phyloP scores from a whole-genome alignment of 2,113 vertebrate species.

The Machaerirhynchus nigripectus region DNA sequence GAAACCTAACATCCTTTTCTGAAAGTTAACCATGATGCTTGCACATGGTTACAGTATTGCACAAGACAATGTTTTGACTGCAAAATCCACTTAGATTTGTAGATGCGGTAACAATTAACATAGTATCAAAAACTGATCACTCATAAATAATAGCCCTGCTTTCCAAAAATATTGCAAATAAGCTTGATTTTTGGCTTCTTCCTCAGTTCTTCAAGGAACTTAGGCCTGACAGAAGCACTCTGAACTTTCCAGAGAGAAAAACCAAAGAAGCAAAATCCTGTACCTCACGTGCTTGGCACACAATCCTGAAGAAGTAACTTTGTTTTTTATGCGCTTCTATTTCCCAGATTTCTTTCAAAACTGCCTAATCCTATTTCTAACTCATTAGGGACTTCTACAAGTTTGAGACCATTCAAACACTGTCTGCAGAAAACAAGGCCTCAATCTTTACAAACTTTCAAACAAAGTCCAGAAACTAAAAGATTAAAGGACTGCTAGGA shows the following conservation, averaged over 20 bases:
- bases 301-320: neutral
- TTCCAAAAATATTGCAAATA: neutral
- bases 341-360: neutral
- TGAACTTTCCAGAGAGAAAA: neutral
- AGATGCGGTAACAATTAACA: neutral
- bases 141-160: neutral
- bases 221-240: neutral
- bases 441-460: neutral
- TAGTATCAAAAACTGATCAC: neutral
- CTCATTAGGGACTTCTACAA: neutral
- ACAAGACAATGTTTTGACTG: neutral
- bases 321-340: neutral
- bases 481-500: neutral
- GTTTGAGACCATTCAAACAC: neutral
- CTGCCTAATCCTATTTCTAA: neutral
- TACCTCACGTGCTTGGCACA: neutral
- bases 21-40: neutral
- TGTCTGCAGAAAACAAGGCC: neutral
- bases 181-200: neutral
- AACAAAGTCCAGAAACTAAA: neutral
- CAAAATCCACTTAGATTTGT: neutral
- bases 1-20: neutral
- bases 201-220: neutral
- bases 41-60: neutral
- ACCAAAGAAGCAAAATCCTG: neutral